Base-by-base conservation (phyloP, 2,888 invertebrate species). In the Drosophila recens region DNA sequence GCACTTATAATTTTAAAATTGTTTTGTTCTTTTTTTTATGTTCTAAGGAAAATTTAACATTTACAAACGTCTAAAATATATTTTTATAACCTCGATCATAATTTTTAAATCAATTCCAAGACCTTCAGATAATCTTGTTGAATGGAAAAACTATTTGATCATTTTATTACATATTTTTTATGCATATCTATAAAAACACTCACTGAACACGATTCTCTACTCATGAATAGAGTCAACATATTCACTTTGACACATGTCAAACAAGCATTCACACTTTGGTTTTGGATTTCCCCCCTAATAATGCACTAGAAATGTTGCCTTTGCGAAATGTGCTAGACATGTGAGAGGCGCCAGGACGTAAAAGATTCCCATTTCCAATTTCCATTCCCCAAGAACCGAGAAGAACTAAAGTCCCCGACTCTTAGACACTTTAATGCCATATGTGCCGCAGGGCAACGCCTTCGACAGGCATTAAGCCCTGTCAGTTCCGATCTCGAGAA, bases 261-360 rank as follows among this genome's bases (percentile, higher is more conserved):
- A 81, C 46, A 87, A 62, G 63, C 46, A 49, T 62, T 62, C 38
- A 73, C 80, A 86, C 80, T 87, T 82, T 58, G 54, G 27, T 54
- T 69, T 45, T 40, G 52, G 52, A 51, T 66, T 68, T 34, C 64
- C 23, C 23, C 23, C 34, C 4, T n/a, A 11, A n/a, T 34, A 53
- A 68, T 57, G 62, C 57, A 75, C 40, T 48, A 27, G 52, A 53
- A 49, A 61, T 72, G 38, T 61, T 23, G 15, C 33, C 38, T 53
- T 53, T 67, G 80, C 75, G 51, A 87, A 84, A 72, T 72, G 69
- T 67, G 70, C 23, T 15, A 67, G 70, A 72, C 56, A 67, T 79
- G 61, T 73, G 69, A 40, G 15, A 62, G 88, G 82, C 88, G 82
- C 86, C 88, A 72, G 67, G 62, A 67, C 46, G 64, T 51, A 17